These are phyloP conservation scores for Percina caprodes DNA, from an alignment of 2,113 vertebrate genomes.

Conservation along the genomic window DNA sequence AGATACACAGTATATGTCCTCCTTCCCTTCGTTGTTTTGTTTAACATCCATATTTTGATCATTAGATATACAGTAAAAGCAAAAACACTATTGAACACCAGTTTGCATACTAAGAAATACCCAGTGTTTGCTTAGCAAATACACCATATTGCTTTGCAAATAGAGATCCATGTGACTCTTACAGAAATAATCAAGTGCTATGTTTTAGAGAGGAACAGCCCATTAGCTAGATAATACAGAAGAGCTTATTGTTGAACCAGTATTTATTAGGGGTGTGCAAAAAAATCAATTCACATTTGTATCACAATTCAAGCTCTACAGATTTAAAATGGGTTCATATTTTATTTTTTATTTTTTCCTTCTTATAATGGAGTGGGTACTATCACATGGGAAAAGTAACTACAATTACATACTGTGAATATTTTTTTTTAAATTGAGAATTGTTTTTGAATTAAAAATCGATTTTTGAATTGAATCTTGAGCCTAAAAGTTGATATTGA, in stretches of 20 bases:
- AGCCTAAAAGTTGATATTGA: no score
- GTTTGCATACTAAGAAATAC: neutral
- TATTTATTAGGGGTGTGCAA: no score
- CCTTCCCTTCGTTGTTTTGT: neutral
- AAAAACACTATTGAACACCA: neutral
- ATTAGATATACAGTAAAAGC: neutral
- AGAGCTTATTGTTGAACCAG: slow-evolving; percentile 16
- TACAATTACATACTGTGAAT: no score
- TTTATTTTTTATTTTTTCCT: no score
- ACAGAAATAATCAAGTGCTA: slow-evolving; percentile 5
- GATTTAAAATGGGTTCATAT: no score
- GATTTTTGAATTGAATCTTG: no score
- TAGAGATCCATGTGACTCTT: neutral
- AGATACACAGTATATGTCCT: slow-evolving; percentile 1
- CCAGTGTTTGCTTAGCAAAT: slow-evolving; percentile 10
- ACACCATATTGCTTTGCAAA: slow-evolving; percentile 1
- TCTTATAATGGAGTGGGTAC: no score
- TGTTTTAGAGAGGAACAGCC: slow-evolving; percentile 1
- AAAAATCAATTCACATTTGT: no score
- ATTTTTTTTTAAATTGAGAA: no score
- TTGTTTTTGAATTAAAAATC: no score
- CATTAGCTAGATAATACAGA: slow-evolving; percentile 13
- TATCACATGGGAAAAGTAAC: no score
- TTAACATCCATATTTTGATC: slow-evolving; percentile 6
- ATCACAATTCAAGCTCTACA: no score